Percentiles rank a stretch among this genome's conserved stretches.
phyloP scores from a whole-genome alignment of 2,797 vertebrate species.

The Channa striata region DNA sequence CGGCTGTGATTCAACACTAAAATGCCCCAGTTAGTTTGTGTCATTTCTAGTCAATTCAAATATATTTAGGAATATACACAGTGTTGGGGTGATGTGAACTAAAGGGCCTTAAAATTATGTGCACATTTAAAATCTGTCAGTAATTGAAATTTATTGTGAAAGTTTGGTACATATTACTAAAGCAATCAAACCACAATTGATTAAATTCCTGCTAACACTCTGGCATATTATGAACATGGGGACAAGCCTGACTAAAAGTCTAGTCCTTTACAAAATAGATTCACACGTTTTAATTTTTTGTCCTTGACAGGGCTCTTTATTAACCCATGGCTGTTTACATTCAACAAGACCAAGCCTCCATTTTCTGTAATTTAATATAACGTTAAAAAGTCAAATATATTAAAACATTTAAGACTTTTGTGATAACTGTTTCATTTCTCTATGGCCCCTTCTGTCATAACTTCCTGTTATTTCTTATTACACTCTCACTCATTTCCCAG shows the following conservation, averaged over 20 bases:
- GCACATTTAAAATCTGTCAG: not conserved
- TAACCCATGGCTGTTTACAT: not conserved
- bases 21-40: not conserved
- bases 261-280: too few relatives aligned
- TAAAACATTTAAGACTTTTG: too few relatives aligned
- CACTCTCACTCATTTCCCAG: slow-evolving; percentile 40
- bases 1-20: not conserved
- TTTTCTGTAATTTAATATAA: too few relatives aligned
- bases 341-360: too few relatives aligned
- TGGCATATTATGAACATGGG: not conserved
- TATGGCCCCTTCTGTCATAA: too few relatives aligned
- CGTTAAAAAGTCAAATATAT: too few relatives aligned
- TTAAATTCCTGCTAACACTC: not conserved
- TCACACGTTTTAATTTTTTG: not conserved
- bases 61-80: not conserved
- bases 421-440: too few relatives aligned
- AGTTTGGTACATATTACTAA: too few relatives aligned
- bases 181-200: not conserved
- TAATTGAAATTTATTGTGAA: not conserved
- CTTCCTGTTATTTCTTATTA: slow-evolving; percentile 13
- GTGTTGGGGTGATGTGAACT: not conserved
- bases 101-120: not conserved
- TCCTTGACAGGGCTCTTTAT: not conserved
- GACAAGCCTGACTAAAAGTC: too few relatives aligned
- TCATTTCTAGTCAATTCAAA: not conserved